Evolutionary conservation across 2,888 invertebrate species (phyloP), one percentile per base, ranked within the genome.

Genomic region (Ferrisia virgata): DNA sequence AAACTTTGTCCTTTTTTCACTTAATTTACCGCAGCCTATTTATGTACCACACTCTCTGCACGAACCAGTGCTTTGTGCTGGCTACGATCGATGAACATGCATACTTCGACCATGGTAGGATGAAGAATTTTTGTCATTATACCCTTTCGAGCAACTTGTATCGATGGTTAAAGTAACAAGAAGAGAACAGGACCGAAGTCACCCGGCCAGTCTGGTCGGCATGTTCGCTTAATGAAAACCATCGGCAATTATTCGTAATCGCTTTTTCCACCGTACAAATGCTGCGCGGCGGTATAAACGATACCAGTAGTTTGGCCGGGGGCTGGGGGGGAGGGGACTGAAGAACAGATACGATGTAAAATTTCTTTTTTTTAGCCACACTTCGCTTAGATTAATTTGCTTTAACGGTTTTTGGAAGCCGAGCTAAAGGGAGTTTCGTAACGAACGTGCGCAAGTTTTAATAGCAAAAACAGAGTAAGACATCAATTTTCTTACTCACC

Each of bases 401-500:
- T 64, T 13, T 28, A 64, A 64, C 25, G 58, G 58, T 64, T 64
- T 53, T 64, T 64, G 58, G 58, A 64, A 64, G 13, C 28, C 58
- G 58, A 64, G 58, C 28, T 64, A 47, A 18, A 47, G 58, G 58
- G 58, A 64, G 28, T 25, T 64, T 64, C 28, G 58, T n/a, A 28
- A 36, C 33, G 72, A 72, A 72, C 72, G 72, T 72, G 72, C 25
- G 58, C 72, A 72, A 72, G 72, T 72, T 72, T 72, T 72, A 72
- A 72, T 33, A 72, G 72, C 72, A 72, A 72, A 72, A 72, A 72
- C 72, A 72, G 31, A 72, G 72, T 72, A 72, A 72, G 72, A 72
- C 72, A 72, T 72, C 72, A 72, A 72, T 72, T 72, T 72, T 33
- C 72, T 72, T 72, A 72, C 72, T 72, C 72, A 36, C 72, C 72